Conservation (phyloP, 2,113 vertebrate genomes). For the Solenodon paradoxus region DNA sequence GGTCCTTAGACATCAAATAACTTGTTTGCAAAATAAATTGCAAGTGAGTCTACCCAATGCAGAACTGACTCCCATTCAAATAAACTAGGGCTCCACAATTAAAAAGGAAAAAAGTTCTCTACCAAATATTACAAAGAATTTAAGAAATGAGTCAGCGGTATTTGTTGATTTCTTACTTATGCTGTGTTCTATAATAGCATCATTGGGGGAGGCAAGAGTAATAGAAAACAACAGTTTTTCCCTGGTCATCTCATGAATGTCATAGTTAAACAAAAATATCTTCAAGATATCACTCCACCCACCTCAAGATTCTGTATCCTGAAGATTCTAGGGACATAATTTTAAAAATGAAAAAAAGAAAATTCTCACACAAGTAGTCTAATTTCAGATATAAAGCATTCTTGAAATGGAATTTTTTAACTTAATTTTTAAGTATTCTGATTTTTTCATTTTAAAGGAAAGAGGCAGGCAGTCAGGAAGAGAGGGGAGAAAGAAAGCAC, state of each 20-base stretch:
- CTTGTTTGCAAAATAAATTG: slow-evolving; percentile 67
- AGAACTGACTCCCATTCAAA: slow-evolving; percentile 55
- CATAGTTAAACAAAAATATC: background rate
- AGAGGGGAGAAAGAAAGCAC: too few relatives aligned
- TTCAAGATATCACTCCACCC: background rate
- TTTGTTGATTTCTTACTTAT: background rate
- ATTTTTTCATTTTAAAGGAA: too few relatives aligned
- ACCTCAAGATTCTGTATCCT: background rate
- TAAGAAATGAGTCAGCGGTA: slow-evolving; percentile 26
- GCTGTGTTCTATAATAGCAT: background rate
- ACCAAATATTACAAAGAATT: slow-evolving; percentile 21
- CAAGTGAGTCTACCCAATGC: slow-evolving; percentile 29
- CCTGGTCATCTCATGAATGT: background rate
- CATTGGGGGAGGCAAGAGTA: fast-evolving
- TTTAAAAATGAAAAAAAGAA: background rate
- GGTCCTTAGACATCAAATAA: slow-evolving; percentile 56
- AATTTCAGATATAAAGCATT: background rate
- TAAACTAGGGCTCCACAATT: slow-evolving; percentile 40
- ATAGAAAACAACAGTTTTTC: background rate
- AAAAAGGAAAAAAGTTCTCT: slow-evolving; percentile 6
- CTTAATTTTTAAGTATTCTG: too few relatives aligned
- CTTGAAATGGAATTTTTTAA: background rate
- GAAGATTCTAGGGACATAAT: background rate
- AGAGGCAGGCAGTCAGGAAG: too few relatives aligned
- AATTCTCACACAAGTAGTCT: background rate